These are phyloP conservation scores for Alligator mississippiensis DNA, from an alignment of 2,113 vertebrate species.

Conservation along the genomic window DNA sequence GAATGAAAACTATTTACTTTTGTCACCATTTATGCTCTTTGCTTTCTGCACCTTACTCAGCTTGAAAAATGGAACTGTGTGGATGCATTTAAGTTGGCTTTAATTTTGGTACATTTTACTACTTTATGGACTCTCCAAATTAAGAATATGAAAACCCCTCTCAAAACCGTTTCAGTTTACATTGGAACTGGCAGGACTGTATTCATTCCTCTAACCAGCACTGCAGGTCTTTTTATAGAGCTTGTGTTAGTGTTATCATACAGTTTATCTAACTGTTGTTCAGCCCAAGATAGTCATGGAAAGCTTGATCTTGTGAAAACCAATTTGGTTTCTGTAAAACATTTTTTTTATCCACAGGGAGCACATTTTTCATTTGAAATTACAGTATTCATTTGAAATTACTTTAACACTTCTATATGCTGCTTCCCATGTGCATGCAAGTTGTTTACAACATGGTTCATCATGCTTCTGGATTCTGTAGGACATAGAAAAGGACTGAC, in stretches of 20 bases:
- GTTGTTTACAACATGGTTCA: background rate
- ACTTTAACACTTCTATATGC: background rate
- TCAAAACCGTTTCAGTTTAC: background rate
- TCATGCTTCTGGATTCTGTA: background rate
- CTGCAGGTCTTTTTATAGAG: background rate
- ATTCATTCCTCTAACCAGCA: background rate
- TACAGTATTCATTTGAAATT: background rate
- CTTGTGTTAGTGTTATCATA: background rate
- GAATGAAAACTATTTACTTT: background rate
- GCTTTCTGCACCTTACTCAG: background rate
- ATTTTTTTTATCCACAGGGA: background rate
- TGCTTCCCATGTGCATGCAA: background rate
- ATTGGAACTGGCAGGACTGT: background rate
- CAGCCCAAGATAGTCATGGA: background rate
- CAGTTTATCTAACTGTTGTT: background rate
- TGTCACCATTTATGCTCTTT: background rate
- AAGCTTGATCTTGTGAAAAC: background rate
- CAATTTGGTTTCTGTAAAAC: background rate
- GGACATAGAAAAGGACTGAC: background rate
- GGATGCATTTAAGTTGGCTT: background rate
- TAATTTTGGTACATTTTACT: background rate
- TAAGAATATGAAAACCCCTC: background rate
- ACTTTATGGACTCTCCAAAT: background rate
- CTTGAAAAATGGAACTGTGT: background rate
- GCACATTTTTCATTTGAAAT: background rate